phyloP scores from a whole-genome alignment of 2,888 invertebrate genomes.

The Nematopogon swammerdamellus region DNA sequence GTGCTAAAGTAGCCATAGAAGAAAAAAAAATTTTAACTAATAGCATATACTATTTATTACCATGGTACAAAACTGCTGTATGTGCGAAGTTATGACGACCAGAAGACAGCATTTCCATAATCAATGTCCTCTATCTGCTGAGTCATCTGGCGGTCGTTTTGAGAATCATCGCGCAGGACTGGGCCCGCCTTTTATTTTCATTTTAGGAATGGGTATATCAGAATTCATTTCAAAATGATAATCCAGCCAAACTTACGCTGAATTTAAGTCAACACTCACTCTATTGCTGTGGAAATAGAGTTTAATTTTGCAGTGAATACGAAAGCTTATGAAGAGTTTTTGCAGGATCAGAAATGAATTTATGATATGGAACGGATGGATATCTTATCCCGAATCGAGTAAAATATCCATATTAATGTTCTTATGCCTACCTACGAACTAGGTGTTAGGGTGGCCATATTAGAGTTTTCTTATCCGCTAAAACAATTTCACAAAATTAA shows the following conservation, averaged over 20 bases:
- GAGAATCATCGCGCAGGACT: not conserved
- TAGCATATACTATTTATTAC: too few relatives aligned
- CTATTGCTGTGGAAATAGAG: constrained; percentile 10
- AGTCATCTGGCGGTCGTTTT: not conserved
- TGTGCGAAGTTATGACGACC: too few relatives aligned
- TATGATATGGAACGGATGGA: not conserved
- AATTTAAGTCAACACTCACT: not conserved
- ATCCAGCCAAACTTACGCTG: not conserved
- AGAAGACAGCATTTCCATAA: not conserved
- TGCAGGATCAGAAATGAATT: not conserved
- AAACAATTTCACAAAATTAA: too few relatives aligned
- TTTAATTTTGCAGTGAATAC: constrained; percentile 7
- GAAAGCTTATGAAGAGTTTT: not conserved
- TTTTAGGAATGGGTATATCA: not conserved
- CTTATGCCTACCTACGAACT: not conserved
- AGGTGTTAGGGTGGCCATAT: not conserved
- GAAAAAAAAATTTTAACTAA: too few relatives aligned
- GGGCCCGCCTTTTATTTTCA: not conserved
- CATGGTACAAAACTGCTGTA: too few relatives aligned
- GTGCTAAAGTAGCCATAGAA: too few relatives aligned
- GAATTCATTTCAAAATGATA: not conserved
- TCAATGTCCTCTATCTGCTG: not conserved
- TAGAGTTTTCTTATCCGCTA: too few relatives aligned
- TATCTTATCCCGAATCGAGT: not conserved
- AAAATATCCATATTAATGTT: not conserved